Evolutionary conservation across 2,888 invertebrate genomes (phyloP).

Genomic region (Rhamnusium bicolor): DNA sequence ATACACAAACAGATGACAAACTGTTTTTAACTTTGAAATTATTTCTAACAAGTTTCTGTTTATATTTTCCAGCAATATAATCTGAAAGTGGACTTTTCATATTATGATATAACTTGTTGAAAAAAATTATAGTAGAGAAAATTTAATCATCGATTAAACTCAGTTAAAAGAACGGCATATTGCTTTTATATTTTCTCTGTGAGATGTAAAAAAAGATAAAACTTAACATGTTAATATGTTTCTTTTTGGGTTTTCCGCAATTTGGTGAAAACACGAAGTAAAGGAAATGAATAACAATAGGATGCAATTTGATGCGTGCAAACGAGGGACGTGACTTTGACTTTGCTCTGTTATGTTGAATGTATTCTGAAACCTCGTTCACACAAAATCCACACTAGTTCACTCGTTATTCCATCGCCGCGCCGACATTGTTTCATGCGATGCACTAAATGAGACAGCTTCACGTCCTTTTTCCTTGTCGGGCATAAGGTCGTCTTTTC

Average conservation of each 20-base stretch:
- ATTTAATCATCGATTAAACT: too few species aligned
- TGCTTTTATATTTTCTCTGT: too few species aligned
- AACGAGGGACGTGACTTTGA: constrained; percentile 51
- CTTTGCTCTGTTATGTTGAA: constrained; percentile 44
- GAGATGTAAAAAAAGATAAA: not conserved
- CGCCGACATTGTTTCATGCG: constrained; percentile 46
- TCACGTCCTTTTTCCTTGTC: constrained; percentile 44
- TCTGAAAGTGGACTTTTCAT: too few species aligned
- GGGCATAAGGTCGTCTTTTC: constrained; percentile 43
- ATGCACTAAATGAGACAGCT: constrained; percentile 51
- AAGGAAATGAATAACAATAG: constrained; percentile 46
- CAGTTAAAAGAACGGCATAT: too few species aligned
- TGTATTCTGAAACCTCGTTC: constrained; percentile 46
- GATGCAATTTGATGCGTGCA: constrained; percentile 52
- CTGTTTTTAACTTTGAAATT: too few species aligned
- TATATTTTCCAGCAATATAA: too few species aligned
- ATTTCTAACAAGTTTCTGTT: too few species aligned
- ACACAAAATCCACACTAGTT: constrained; percentile 44
- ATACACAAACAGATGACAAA: too few species aligned
- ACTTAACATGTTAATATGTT: constrained; percentile 8
- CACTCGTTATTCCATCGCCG: constrained; percentile 44
- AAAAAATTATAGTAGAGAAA: too few species aligned
- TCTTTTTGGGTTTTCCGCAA: constrained; percentile 21
- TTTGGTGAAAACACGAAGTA: constrained; percentile 35
- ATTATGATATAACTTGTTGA: too few species aligned